phyloP scores from a whole-genome alignment of 2,797 vertebrate species.

The Pipistrellus kuhlii region DNA sequence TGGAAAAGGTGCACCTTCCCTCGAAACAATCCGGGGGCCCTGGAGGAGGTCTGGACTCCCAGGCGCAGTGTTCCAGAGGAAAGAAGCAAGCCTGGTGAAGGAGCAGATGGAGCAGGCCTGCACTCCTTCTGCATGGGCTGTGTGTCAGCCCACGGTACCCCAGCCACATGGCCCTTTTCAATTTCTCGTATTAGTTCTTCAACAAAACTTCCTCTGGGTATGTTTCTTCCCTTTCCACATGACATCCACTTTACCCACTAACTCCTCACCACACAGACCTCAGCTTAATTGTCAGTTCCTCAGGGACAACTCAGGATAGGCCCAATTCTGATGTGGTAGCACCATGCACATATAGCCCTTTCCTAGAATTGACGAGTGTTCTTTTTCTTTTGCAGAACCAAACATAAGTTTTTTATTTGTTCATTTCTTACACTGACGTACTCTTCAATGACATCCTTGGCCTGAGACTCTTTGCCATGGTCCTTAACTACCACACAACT shows the following conservation, averaged over 20 bases:
- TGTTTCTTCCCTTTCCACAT: not conserved
- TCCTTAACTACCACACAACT: not conserved
- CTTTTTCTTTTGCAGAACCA: not conserved
- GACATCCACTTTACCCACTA: too few relatives aligned
- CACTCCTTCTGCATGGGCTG: not conserved
- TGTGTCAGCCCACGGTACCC: not conserved
- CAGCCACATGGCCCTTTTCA: not conserved
- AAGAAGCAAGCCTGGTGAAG: not conserved
- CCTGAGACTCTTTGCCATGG: not conserved
- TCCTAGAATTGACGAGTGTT: not conserved
- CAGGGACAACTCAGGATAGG: not conserved
- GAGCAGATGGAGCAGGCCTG: not conserved
- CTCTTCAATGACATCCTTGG: not conserved
- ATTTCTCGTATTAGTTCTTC: not conserved
- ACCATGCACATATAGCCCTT: not conserved
- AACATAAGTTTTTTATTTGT: not conserved
- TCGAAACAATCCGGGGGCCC: not conserved
- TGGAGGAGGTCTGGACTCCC: not conserved
- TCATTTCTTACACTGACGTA: not conserved
- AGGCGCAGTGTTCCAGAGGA: accelerated
- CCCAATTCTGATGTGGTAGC: not conserved
- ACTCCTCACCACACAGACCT: not conserved
- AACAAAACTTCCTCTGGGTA: not conserved
- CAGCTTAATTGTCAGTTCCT: not conserved
- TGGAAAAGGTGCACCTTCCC: not conserved